Percentiles rank a stretch among this genome's conserved stretches.
Conservation (phyloP, 2,113 vertebrate genomes). For the Brachypodius melanocephalos region DNA sequence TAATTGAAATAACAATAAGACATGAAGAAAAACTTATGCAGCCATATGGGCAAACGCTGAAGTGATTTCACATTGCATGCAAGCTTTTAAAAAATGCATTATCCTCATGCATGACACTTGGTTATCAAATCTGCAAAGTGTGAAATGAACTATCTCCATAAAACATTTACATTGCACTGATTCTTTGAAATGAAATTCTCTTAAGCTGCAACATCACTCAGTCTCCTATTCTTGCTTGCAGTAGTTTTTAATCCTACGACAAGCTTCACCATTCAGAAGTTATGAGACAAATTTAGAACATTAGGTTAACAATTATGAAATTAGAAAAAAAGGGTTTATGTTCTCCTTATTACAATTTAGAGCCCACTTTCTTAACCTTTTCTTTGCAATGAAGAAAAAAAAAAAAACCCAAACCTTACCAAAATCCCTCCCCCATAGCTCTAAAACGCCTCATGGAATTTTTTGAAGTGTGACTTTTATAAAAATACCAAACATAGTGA, state of each 20-base stretch:
- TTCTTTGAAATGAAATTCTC: neutral
- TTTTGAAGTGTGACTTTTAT: neutral
- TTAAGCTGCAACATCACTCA: neutral
- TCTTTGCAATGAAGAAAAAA: neutral
- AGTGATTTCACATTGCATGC: neutral
- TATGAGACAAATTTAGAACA: neutral
- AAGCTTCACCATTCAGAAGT: neutral
- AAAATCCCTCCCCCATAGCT: neutral
- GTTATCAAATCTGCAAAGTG: neutral
- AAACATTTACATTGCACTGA: neutral
- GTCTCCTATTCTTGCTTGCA: neutral
- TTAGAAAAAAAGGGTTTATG: neutral
- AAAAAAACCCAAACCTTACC: neutral
- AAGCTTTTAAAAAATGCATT: neutral
- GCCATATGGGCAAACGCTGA: neutral
- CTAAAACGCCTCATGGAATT: neutral
- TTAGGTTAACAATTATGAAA: neutral
- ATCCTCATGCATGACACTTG: neutral
- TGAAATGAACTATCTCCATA: neutral
- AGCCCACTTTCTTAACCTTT: neutral
- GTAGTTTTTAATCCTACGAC: neutral
- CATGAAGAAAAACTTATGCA: neutral
- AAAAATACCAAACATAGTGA: neutral
- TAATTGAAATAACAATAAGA: neutral
- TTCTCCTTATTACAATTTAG: neutral